Base-by-base conservation (phyloP, 2,888 invertebrate species). In the Stomorhina lunata region DNA sequence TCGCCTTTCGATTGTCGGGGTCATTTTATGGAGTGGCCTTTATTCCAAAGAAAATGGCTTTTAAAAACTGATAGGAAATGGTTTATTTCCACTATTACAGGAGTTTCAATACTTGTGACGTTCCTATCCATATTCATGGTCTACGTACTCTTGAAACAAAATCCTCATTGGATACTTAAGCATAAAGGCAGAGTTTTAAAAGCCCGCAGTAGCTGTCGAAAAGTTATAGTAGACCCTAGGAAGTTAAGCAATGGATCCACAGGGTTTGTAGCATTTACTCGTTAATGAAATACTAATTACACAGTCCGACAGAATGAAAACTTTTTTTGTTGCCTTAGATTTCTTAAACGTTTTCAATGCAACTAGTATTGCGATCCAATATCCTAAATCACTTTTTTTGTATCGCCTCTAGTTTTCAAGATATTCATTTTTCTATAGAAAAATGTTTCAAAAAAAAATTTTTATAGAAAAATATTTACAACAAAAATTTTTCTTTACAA, bases 1-100 rank as follows among this genome's bases (percentile, higher is more conserved):
- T 75, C 81, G 1, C 78, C 81, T 0, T 69, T 65, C 32, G 69
- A 78, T 50, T 81, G 81, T 57, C 45, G 27, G 20, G 17, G 50
- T 0, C 37, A 73, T 61, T 71, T 15, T 45, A 12, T 65, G 6
- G 2, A n/a, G 2, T 0, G 0, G 0, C 9, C 7, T 0, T 0
- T 2, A 0, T 2, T 7, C 10, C 17, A 53, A 0, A 27, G 3
- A 7, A 20, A 1, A 25, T 81, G 81, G 81, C 63, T 81, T 1
- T 50, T 20, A n/a, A 6, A 20, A 27, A 1, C 22, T 17, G 78
- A 78, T 32, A 48, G 57, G 57, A 3, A 2, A 12, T 78, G 81
- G 81, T 65, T 66, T 32, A 15, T 77, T 9, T n/a, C 43, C 0
- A 22, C 50, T 6, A n/a, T 4, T 2, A n/a, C n/a, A 2, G 0